A percentile compares a stretch with the other conserved stretches of the same genome.
These are phyloP conservation scores for Pseudomyrmex gracilis DNA, from an alignment of 1,140 invertebrate species.

Conservation along the genomic window DNA sequence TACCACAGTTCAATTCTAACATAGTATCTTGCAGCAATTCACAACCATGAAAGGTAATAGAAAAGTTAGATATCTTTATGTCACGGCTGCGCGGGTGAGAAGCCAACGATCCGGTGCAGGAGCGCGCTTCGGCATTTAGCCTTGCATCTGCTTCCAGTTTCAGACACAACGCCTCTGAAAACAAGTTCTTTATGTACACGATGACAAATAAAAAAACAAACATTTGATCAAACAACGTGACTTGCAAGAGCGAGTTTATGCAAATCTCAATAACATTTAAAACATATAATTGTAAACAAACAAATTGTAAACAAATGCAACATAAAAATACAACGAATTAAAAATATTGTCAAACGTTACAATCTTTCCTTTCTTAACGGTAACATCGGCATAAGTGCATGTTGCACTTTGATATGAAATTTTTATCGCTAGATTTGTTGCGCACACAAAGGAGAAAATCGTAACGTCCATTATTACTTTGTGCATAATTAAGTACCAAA, in stretches of 20 bases:
- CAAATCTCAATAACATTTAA: neutral
- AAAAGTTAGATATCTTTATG: conserved; percentile 98
- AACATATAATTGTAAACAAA: neutral
- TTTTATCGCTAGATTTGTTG: too few species aligned
- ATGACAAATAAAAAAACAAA: too few species aligned
- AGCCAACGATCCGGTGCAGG: conserved; percentile 97
- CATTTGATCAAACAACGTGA: neutral
- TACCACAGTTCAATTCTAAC: conserved; percentile 98
- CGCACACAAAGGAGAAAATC: too few species aligned
- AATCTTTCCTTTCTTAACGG: too few species aligned
- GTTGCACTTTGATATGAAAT: too few species aligned
- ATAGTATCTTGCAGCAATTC: conserved; percentile 98
- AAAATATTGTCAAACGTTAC: too few species aligned
- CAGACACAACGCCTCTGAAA: conserved; percentile 92
- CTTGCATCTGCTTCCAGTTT: conserved; percentile 96
- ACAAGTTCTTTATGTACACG: conserved; percentile 6
- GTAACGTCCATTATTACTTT: too few species aligned
- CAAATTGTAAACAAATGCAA: too few species aligned
- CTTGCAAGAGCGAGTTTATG: neutral
- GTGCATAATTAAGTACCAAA: too few species aligned
- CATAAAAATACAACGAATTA: too few species aligned
- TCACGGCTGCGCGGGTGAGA: conserved; percentile 98
- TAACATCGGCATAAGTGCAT: too few species aligned
- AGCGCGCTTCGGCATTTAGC: conserved; percentile 96
- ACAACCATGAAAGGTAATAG: conserved; percentile 98